These are phyloP conservation scores for Andrena camellia DNA, from an alignment of 2,888 invertebrate genomes.

Conservation along the genomic window DNA sequence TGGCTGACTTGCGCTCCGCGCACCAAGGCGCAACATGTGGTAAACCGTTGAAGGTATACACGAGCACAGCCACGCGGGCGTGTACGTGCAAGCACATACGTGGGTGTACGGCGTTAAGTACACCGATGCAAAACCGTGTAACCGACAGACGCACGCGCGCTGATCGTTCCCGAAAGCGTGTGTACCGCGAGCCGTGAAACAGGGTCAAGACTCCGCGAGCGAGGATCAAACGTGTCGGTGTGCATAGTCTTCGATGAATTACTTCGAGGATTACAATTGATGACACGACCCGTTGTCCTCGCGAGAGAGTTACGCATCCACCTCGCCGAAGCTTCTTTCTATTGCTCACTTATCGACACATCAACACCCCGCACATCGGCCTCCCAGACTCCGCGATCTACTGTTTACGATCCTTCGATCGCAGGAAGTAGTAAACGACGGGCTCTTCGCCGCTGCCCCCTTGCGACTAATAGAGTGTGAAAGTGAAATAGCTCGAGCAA, in stretches of 20 bases:
- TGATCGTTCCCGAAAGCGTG: constrained; percentile 55
- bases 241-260: constrained; percentile 14
- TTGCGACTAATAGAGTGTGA: neutral
- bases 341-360: neutral
- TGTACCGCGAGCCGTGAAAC: constrained; percentile 48
- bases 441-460: neutral
- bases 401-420: constrained; percentile 3
- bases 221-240: constrained; percentile 50
- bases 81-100: constrained; percentile 27
- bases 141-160: constrained; percentile 58
- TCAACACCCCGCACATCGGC: neutral
- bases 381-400: neutral
- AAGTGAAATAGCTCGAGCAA: neutral
- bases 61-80: constrained; percentile 28
- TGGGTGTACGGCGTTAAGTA: constrained; percentile 43
- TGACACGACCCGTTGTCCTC: neutral
- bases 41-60: constrained; percentile 76
- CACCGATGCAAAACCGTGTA: constrained; percentile 47
- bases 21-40: constrained; percentile 84
- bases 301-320: neutral
- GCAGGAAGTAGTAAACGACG: neutral
- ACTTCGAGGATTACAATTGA: constrained; percentile 4
- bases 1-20: constrained; percentile 84
- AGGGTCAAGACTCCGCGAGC: constrained; percentile 60
- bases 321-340: neutral